Conservation (phyloP, 2,888 invertebrate species). For the Smittia sp. region DNA sequence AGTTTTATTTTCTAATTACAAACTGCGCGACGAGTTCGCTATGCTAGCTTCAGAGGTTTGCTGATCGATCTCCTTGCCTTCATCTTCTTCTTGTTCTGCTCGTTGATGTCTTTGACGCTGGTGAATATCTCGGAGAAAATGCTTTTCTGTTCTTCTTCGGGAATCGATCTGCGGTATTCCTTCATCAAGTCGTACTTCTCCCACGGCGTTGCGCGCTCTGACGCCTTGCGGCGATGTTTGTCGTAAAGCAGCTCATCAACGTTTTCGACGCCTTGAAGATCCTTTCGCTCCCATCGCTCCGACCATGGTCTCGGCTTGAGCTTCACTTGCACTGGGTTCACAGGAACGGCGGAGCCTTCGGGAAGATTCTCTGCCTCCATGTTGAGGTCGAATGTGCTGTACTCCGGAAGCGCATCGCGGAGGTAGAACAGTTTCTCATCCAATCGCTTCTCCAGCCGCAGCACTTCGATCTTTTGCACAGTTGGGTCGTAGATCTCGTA, state of each 20-base stretch:
- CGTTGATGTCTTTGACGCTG: slow-evolving; percentile 68
- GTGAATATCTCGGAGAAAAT: slow-evolving; percentile 82
- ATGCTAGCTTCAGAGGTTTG: slow-evolving; percentile 13
- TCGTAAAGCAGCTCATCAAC: slow-evolving; percentile 59
- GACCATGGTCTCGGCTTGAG: slow-evolving; percentile 84
- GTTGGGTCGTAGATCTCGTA: slow-evolving; percentile 94
- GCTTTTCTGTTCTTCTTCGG: slow-evolving; percentile 81
- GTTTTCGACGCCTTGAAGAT: slow-evolving; percentile 70
- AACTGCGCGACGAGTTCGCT: no score
- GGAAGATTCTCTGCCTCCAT: slow-evolving; percentile 81
- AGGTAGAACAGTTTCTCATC: slow-evolving; percentile 88
- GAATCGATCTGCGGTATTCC: slow-evolving; percentile 81
- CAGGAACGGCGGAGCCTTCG: slow-evolving; percentile 73
- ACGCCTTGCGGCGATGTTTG: slow-evolving; percentile 57
- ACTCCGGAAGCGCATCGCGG: slow-evolving; percentile 84
- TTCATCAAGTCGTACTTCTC: slow-evolving; percentile 94
- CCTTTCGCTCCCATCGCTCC: slow-evolving; percentile 81
- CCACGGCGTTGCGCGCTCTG: slow-evolving; percentile 67
- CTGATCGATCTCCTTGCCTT: slow-evolving; percentile 26
- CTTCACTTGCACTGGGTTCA: slow-evolving; percentile 72
- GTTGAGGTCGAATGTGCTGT: slow-evolving; percentile 87
- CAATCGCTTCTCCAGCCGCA: slow-evolving; percentile 87
- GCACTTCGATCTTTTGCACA: slow-evolving; percentile 82
- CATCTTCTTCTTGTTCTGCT: slow-evolving; percentile 24
- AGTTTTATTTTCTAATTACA: no score